These are phyloP conservation scores for Trichomalopsis sarcophagae DNA, from an alignment of 1,140 invertebrate species.

Conservation along the genomic window DNA sequence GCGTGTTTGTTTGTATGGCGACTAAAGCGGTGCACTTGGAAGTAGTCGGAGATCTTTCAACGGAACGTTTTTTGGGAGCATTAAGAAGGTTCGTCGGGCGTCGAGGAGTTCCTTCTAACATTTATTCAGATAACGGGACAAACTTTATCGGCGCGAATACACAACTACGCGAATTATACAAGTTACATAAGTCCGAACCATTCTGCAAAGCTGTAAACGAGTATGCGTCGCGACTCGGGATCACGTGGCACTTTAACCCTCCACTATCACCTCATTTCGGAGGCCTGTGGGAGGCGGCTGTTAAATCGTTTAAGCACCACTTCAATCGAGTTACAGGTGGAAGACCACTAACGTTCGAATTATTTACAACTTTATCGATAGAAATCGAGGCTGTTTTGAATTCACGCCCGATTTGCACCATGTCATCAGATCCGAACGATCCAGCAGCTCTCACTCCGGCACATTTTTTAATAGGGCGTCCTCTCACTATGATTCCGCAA, in stretches of 20 bases:
- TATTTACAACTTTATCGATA: background rate
- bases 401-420: background rate
- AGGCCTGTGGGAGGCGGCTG: too few relatives aligned
- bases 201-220: too few relatives aligned
- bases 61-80: background rate
- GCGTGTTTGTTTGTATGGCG: constrained; percentile 15
- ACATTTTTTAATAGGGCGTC: constrained; percentile 21
- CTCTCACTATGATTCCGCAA: background rate
- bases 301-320: constrained; percentile 34
- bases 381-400: background rate
- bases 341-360: constrained; percentile 18
- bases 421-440: constrained; percentile 26
- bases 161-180: background rate
- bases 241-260: constrained; percentile 28
- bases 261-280: constrained; percentile 18
- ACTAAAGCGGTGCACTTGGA: background rate
- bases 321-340: background rate
- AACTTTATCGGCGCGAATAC: constrained; percentile 46
- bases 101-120: background rate
- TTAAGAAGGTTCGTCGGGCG: constrained; percentile 23
- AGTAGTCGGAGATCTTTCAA: constrained; percentile 46
- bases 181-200: too few relatives aligned
- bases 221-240: too few relatives aligned
- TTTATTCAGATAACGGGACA: constrained; percentile 28
- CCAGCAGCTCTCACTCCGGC: background rate